phyloP scores from a whole-genome alignment of 92 coral and sea anemone genomes.

The Hydrozoanthus gracilis region DNA sequence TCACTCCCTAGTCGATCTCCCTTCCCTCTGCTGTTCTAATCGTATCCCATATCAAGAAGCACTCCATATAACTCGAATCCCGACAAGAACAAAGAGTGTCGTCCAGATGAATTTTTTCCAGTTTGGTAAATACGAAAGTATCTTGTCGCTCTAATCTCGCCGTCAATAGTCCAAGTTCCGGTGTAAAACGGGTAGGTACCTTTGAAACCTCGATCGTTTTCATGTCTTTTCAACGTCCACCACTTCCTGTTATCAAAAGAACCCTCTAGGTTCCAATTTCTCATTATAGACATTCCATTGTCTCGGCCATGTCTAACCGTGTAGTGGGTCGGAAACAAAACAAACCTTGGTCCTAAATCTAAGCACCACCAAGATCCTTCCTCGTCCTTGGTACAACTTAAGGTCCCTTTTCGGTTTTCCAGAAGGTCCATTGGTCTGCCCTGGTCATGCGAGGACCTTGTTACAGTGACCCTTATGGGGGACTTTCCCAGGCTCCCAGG shows the following conservation, averaged over 20 bases:
- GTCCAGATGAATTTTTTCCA: slow-evolving; percentile 83
- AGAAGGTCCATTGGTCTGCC: slow-evolving; percentile 73
- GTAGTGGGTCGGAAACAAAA: slow-evolving; percentile 75
- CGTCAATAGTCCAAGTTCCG: slow-evolving; percentile 80
- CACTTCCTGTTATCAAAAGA: slow-evolving; percentile 77
- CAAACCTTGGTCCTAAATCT: slow-evolving; percentile 73
- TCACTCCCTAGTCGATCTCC: neutral
- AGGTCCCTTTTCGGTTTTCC: slow-evolving; percentile 72
- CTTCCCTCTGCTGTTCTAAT: neutral
- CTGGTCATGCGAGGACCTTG: slow-evolving; percentile 72
- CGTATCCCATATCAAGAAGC: slow-evolving; percentile 58
- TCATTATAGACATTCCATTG: slow-evolving; percentile 79
- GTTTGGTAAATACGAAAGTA: slow-evolving; percentile 83
- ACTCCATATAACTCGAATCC: slow-evolving; percentile 83
- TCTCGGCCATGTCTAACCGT: slow-evolving; percentile 85
- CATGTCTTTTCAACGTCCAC: slow-evolving; percentile 70
- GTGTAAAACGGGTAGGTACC: slow-evolving; percentile 79
- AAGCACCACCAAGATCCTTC: slow-evolving; percentile 87
- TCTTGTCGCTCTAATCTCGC: slow-evolving; percentile 72
- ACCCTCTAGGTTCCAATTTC: slow-evolving; percentile 87
- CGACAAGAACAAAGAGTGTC: slow-evolving; percentile 70
- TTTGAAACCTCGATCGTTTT: slow-evolving; percentile 82
- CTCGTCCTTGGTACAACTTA: slow-evolving; percentile 78
- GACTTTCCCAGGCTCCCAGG: slow-evolving; percentile 59
- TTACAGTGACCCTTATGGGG: slow-evolving; percentile 56